Evolutionary conservation across 2,888 invertebrate genomes (phyloP), one percentile per base, ranked within the genome.

Genomic region (Ceratothoa steindachneri): DNA sequence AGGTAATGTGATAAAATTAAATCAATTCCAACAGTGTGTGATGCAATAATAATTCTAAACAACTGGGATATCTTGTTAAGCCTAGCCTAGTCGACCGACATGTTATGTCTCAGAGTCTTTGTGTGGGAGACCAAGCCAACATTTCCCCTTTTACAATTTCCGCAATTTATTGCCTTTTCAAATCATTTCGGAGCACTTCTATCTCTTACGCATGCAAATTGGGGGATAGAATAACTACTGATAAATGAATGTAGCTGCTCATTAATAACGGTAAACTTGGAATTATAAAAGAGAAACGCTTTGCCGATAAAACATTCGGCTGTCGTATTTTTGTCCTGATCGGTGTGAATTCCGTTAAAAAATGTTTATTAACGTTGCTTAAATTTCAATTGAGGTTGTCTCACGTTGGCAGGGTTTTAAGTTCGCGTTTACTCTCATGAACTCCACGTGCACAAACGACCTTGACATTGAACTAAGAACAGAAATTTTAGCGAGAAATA

Each of bases 391-490:
- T 41, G 5, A 15, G 41, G 15, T 60, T 60, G 22, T 24, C 60
- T 60, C 60, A 60, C 24, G 12, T 60, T 60, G 70, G 28, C 24
- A 12, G 70, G 70, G 66, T 74, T 55, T 74, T 74, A 74, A 31
- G 70, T 74, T 74, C 70, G 74, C 74, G 74, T 67, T 55, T 71
- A 66, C 30, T 70, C 74, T 69, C 67, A 67, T 72, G 72, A 67
- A 72, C 67, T 55, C 65, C 74, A 74, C 74, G 69, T 74, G 74
- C 66, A 70, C 51, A 30, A 31, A 31, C 69, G 74, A 53, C 74
- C 74, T 74, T 74, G 74, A 74, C 74, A 74, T 66, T 74, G 74
- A 74, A 70, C 70, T 53, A 69, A 53, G 66, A 65, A 28, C 24
- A 65, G 74, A 74, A 69, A 70, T 70, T 74, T 74, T 74, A 71